Evolutionary conservation across 2,113 vertebrate species (phyloP).

Genomic region (Ameiurus melas): DNA sequence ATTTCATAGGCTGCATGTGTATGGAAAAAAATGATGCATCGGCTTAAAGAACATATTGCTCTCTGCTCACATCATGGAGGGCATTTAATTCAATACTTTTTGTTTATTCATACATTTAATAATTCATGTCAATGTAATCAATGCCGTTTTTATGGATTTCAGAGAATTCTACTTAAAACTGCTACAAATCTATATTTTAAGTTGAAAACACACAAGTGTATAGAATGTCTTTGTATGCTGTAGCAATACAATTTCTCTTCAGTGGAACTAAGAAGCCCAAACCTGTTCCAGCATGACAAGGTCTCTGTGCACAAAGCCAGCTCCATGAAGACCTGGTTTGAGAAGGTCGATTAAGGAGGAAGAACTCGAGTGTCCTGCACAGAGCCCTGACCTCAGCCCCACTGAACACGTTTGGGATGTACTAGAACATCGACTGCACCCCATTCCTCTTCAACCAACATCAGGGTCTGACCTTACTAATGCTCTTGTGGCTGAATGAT

Average conservation of each 20-base stretch:
- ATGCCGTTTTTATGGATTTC: neutral
- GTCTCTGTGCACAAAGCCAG: neutral
- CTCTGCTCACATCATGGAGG: neutral
- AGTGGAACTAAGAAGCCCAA: neutral
- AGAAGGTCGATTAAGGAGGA: too few species aligned
- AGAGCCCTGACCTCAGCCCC: neutral
- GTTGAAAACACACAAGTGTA: neutral
- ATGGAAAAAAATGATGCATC: neutral
- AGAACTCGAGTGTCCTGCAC: neutral
- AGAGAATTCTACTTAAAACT: neutral
- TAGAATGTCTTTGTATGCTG: neutral
- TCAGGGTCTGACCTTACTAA: neutral
- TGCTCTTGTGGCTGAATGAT: neutral
- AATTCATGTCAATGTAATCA: neutral
- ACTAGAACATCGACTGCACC: too few species aligned
- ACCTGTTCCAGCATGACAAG: neutral
- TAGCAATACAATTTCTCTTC: neutral
- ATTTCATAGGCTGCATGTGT: neutral
- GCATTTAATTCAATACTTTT: neutral
- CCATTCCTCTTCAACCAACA: neutral
- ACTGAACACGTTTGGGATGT: too few species aligned
- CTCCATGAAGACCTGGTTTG: neutral
- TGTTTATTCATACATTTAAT: neutral
- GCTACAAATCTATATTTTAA: neutral
- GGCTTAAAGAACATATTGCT: neutral